A percentile compares a stretch with the other conserved stretches of the same genome.
phyloP scores from a whole-genome alignment of 2,113 vertebrate species.

The Sylvietta virens region DNA sequence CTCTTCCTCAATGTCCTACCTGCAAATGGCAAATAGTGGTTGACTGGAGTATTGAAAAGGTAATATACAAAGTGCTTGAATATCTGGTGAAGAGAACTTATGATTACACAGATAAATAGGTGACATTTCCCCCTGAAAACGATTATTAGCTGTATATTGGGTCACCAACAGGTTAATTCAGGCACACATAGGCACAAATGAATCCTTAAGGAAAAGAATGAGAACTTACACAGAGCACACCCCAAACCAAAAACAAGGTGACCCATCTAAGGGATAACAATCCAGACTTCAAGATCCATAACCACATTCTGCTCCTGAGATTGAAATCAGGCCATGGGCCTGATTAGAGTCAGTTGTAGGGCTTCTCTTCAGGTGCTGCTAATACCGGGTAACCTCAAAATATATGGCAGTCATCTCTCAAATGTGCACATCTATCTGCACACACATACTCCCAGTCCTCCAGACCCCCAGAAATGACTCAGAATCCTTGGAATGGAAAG shows the following conservation, averaged over 20 bases:
- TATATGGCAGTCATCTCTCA: neutral
- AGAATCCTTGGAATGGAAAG: neutral
- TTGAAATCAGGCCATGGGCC: neutral
- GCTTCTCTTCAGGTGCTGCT: neutral
- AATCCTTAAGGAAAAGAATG: neutral
- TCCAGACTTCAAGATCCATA: neutral
- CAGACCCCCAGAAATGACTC: neutral
- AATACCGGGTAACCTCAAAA: neutral
- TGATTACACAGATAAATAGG: neutral
- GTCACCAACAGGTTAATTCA: neutral
- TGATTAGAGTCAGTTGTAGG: neutral
- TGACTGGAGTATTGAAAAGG: neutral
- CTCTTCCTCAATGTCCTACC: neutral
- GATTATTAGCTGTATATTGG: neutral
- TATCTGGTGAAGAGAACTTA: neutral
- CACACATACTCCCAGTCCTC: neutral
- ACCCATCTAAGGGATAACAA: neutral
- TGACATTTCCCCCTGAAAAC: neutral
- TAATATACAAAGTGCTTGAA: neutral
- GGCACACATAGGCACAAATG: fast-evolving
- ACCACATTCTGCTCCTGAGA: neutral
- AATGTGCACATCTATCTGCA: neutral
- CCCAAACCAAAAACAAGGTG: neutral
- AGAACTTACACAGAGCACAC: neutral
- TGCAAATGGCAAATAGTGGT: neutral